Conservation (phyloP, 2,113 vertebrate species). For the Triplophysa tibetana region DNA sequence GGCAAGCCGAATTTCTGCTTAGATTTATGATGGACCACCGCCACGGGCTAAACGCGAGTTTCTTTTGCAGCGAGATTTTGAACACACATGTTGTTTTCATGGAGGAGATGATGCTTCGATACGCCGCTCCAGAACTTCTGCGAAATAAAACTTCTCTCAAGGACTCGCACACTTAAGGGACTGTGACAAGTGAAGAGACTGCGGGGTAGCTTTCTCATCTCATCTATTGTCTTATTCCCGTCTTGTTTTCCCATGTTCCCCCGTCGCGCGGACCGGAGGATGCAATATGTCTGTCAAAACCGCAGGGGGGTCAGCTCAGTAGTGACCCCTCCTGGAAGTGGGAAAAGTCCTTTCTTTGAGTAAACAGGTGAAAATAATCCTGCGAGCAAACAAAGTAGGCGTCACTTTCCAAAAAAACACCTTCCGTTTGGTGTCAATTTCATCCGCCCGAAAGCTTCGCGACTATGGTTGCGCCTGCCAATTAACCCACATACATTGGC, state of each 20-base stretch:
- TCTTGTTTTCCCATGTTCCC: conserved; percentile 9
- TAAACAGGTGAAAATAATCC: conserved; percentile 3
- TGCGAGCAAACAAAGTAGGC: conserved; percentile 6
- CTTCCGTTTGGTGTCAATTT: conserved; percentile 15
- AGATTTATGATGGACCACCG: conserved; percentile 40
- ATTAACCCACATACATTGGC: conserved; percentile 48
- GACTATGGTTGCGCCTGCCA: conserved; percentile 34
- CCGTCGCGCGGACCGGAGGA: conserved; percentile 6
- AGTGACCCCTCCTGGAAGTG: conserved; percentile 17
- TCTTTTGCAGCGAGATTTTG: conserved; percentile 1
- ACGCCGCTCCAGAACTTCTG: conserved; percentile 18
- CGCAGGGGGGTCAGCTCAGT: not conserved
- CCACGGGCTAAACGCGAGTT: conserved; percentile 28
- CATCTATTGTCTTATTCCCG: conserved; percentile 16
- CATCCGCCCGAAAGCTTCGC: conserved; percentile 13
- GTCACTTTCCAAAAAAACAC: not conserved
- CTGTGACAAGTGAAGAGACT: not conserved
- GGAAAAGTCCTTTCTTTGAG: not conserved
- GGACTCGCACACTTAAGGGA: conserved; percentile 5
- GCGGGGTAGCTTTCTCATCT: not conserved
- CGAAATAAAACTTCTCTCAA: conserved; percentile 14
- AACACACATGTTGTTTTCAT: conserved; percentile 19
- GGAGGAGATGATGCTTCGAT: conserved; percentile 3
- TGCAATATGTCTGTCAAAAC: conserved; percentile 6
- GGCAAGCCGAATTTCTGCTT: conserved; percentile 38